phyloP scores from a whole-genome alignment of 2,797 vertebrate genomes.

The Myripristis jacobus region DNA sequence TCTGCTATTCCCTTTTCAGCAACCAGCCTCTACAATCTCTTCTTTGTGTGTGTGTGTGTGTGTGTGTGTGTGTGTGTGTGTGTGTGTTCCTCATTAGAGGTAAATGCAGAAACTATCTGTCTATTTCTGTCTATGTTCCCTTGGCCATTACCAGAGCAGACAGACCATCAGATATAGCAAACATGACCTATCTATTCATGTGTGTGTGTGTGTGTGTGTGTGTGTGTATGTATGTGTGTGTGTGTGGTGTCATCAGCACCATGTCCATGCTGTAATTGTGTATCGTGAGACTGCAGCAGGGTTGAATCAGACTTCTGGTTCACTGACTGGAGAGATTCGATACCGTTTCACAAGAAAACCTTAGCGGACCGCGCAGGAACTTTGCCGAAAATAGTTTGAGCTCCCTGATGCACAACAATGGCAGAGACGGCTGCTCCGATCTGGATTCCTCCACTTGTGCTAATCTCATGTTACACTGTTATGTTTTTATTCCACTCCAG shows the following conservation, averaged over 20 bases:
- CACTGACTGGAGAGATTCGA: neutral
- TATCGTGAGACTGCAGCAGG: too few species aligned
- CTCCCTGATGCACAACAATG: too few species aligned
- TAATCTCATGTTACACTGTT: too few species aligned
- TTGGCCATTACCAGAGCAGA: slow-evolving; percentile 63
- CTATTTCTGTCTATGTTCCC: slow-evolving; percentile 41
- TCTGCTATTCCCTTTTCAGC: too few species aligned
- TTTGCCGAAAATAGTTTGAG: too few species aligned
- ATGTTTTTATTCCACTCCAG: too few species aligned
- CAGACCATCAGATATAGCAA: slow-evolving; percentile 75
- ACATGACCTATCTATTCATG: slow-evolving; percentile 10
- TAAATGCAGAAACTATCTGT: slow-evolving; percentile 43
- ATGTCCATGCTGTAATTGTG: too few species aligned
- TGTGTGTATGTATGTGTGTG: too few species aligned
- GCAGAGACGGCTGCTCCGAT: too few species aligned
- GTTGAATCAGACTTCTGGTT: slow-evolving; percentile 15
- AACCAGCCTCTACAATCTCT: too few species aligned
- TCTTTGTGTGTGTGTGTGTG: neutral
- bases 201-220: slow-evolving; percentile 16
- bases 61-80: slow-evolving; percentile 9
- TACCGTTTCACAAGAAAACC: slow-evolving; percentile 15
- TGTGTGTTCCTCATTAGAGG: slow-evolving; percentile 35
- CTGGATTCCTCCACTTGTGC: too few species aligned
- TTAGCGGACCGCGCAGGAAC: neutral
- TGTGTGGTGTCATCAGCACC: too few species aligned